A percentile compares a stretch with the other conserved stretches of the same genome.
These are phyloP conservation scores for Ryuthela nishihirai DNA, from an alignment of 2,888 invertebrate species.

Conservation along the genomic window DNA sequence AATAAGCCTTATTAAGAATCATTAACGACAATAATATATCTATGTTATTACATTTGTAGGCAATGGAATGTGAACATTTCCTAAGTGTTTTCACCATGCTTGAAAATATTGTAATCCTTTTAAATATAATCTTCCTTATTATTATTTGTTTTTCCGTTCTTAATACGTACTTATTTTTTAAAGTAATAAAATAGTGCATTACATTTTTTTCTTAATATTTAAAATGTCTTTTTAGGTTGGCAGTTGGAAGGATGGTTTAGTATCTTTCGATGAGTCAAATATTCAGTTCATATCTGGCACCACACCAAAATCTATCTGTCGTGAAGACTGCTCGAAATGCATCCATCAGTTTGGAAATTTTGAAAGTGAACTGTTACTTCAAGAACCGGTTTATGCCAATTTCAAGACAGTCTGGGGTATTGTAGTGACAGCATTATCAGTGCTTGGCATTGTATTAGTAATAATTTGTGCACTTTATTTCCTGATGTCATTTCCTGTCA, in stretches of 20 bases:
- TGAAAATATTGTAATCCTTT: no score
- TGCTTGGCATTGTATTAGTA: slow-evolving; percentile 50
- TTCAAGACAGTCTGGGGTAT: slow-evolving; percentile 51
- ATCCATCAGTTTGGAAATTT: slow-evolving; percentile 27
- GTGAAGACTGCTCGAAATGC: slow-evolving; percentile 40
- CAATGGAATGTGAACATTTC: no score
- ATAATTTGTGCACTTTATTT: slow-evolving; percentile 51
- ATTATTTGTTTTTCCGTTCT: no score
- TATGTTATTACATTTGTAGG: no score
- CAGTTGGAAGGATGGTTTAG: slow-evolving; percentile 40
- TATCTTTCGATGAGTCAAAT: slow-evolving; percentile 37
- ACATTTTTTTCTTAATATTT: no score
- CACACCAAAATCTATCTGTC: slow-evolving; percentile 40
- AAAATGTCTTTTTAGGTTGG: slow-evolving; percentile 35
- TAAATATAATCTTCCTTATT: no score
- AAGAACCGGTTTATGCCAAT: slow-evolving; percentile 43
- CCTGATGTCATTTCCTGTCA: slow-evolving; percentile 50
- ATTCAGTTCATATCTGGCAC: slow-evolving; percentile 32
- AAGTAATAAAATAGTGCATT: no score
- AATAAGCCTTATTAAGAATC: no score
- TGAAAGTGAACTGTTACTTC: slow-evolving; percentile 1
- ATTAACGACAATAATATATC: no score
- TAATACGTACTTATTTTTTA: no score
- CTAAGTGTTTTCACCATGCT: no score
- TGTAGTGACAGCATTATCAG: slow-evolving; percentile 48